A percentile compares a stretch with the other conserved stretches of the same genome.
Conservation (phyloP, 2,113 vertebrate species). For the Castor canadensis region DNA sequence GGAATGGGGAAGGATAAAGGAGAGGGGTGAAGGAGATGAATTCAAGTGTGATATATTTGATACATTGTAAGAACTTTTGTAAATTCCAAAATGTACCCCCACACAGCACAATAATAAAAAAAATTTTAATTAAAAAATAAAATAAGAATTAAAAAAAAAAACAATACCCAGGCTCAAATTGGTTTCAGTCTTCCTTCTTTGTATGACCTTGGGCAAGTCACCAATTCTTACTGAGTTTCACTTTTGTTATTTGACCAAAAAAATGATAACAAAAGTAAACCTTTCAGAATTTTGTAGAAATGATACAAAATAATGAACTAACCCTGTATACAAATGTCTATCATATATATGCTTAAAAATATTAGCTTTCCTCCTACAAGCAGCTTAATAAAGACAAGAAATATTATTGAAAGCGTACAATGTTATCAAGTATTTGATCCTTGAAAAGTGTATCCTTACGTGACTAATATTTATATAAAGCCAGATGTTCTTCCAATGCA, state of each 20-base stretch:
- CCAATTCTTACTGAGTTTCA: not conserved
- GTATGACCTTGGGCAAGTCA: not conserved
- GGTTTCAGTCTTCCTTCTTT: rapidly evolving
- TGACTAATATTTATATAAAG: not conserved
- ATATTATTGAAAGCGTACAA: not conserved
- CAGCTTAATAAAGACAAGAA: not conserved
- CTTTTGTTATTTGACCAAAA: not conserved
- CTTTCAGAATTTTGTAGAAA: not conserved
- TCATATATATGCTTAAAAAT: not conserved
- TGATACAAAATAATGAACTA: not conserved
- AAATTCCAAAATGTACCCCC: no score
- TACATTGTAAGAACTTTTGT: no score
- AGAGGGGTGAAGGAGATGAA: no score
- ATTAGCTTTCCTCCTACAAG: not conserved
- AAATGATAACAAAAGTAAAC: not conserved
- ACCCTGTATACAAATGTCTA: not conserved
- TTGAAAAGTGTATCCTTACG: not conserved
- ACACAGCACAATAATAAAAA: no score
- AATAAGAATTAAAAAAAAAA: not conserved
- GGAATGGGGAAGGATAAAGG: no score
- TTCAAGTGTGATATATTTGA: no score
- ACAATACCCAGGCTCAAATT: not conserved
- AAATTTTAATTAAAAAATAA: not conserved
- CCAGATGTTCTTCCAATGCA: not conserved
- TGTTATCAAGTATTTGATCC: not conserved